phyloP scores from a whole-genome alignment of 2,888 invertebrate genomes.

The Pristionchus maxplancki region DNA sequence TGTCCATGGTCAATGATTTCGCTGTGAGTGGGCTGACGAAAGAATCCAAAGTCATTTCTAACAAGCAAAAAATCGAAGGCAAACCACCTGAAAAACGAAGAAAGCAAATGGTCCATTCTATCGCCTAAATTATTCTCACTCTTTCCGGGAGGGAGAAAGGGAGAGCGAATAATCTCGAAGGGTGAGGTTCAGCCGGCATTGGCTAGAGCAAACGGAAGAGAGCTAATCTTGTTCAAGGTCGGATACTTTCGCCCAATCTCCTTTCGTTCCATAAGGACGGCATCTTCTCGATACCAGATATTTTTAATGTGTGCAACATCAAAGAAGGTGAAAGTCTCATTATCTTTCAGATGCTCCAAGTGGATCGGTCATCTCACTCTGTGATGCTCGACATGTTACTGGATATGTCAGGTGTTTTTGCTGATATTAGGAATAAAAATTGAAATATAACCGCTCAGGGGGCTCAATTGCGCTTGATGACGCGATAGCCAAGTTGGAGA shows the following conservation, averaged over 20 bases:
- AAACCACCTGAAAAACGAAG: background rate
- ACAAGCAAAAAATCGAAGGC: too few species aligned
- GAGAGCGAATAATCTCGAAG: constrained; percentile 10
- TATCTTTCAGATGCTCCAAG: constrained; percentile 8
- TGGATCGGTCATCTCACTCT: constrained; percentile 55
- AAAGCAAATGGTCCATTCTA: constrained; percentile 62
- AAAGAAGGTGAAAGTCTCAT: too few species aligned
- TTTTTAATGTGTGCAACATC: constrained; percentile 61
- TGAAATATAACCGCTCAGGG: background rate
- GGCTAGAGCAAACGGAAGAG: too few species aligned
- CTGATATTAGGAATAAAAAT: background rate
- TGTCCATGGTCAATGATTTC: constrained; percentile 52
- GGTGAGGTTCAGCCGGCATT: background rate
- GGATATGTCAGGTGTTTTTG: constrained; percentile 55
- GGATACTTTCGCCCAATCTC: constrained; percentile 67
- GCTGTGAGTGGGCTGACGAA: background rate
- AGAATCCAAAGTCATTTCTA: too few species aligned
- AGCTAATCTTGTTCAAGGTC: too few species aligned
- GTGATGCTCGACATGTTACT: constrained; percentile 63
- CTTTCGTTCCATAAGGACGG: constrained; percentile 72
- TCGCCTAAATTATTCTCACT: constrained; percentile 68
- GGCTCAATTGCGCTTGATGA: constrained; percentile 53
- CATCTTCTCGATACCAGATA: constrained; percentile 68
- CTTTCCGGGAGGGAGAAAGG: constrained; percentile 59
- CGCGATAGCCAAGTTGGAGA: constrained; percentile 51